Conservation (phyloP, 2,888 invertebrate genomes). For the Lumbricus terrestris region DNA sequence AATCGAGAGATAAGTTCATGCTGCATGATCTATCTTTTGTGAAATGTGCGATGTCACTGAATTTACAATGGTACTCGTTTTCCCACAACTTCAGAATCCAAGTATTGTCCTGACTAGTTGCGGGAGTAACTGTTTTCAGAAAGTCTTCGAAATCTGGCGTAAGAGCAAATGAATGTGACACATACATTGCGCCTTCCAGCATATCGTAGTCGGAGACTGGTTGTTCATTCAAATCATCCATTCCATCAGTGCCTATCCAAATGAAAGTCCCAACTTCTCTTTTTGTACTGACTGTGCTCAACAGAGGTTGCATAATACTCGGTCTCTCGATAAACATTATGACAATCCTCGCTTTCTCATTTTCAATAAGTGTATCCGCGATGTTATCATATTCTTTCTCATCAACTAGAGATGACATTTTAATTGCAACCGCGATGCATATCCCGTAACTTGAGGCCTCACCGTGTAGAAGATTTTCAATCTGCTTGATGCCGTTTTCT, state of each 20-base stretch:
- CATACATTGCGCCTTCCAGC: slow-evolving; percentile 13
- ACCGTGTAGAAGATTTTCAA: slow-evolving; percentile 9
- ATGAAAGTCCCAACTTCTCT: slow-evolving; percentile 11
- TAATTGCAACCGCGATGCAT: slow-evolving; percentile 22
- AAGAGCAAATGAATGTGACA: neutral
- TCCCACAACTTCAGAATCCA: slow-evolving; percentile 22
- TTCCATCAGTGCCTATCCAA: slow-evolving; percentile 16
- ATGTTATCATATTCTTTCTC: neutral
- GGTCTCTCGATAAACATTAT: slow-evolving; percentile 18
- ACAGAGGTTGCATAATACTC: neutral
- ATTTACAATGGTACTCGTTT: slow-evolving; percentile 16
- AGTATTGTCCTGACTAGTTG: neutral
- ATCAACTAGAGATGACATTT: neutral
- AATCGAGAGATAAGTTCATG: neutral
- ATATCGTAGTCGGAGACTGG: slow-evolving; percentile 20
- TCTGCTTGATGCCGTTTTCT: slow-evolving; percentile 41
- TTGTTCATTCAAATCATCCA: slow-evolving; percentile 26
- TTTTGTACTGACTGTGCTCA: neutral
- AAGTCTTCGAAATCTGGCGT: slow-evolving; percentile 8
- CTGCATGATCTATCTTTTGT: neutral
- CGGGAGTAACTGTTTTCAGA: neutral
- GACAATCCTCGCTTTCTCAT: slow-evolving; percentile 25
- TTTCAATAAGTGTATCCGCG: neutral
- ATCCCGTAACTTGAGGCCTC: neutral
- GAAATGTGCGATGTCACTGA: neutral